Base-by-base conservation (phyloP, 2,888 invertebrate species). In the Thymelicus lineola region DNA sequence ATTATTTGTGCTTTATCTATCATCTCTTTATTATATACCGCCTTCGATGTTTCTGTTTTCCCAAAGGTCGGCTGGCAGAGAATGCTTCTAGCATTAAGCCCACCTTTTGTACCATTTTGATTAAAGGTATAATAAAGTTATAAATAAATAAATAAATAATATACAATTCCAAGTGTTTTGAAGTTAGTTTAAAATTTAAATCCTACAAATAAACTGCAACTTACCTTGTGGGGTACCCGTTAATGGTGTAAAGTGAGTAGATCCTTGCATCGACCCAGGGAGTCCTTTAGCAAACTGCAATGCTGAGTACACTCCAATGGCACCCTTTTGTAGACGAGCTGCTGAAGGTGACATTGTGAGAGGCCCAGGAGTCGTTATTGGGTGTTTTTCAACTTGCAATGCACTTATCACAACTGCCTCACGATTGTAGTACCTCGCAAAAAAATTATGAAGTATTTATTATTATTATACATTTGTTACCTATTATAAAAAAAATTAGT, bases 391-490 rank as follows among this genome's bases (percentile, higher is more conserved):
- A 77, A 98, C 98, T 94, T 98, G 98, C 72, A 98, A 95, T 66
- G 98, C 98, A 87, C 98, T 98, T 91, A 98, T 97, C 71, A 98
- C 98, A 77, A 98, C 96, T 72, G 98, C 98, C 89, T 98, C 97
- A 76, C 98, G 96, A 88, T 97, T 97, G 94, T 98, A 97, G 91
- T 98, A 98, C 93, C 98, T 98, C 71, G 14, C 42, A 89, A 81
- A 35, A 63, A 69, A n/a, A 48, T 38, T 42, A 7, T 28, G 28
- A 93, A 91, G 81, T 76, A 5, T 28, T 28, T 28, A 1, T 28
- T 28, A 28, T 28, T 28, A 28, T 2, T 28, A 20, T 20, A 20
- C n/a, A n/a, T n/a, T 28, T 28, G 3, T 28, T 28, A 28, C 1
- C 28, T 28, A 28, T 28, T 28, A 28, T n/a, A n/a, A n/a, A 28